Conservation (phyloP, 2,888 invertebrate species). For the Neoitamus cyanurus region DNA sequence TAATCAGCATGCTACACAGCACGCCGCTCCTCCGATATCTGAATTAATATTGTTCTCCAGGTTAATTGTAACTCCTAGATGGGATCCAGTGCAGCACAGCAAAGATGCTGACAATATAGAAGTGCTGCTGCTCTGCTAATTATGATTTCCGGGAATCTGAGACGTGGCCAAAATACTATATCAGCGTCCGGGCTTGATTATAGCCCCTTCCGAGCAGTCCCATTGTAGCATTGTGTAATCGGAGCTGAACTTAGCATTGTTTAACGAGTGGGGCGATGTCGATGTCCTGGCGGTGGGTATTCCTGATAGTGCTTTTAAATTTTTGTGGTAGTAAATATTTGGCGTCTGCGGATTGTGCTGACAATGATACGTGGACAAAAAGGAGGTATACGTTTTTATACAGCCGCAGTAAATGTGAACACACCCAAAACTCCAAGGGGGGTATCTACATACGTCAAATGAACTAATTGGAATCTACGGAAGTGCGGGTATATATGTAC, state of each 20-base stretch:
- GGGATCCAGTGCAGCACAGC: conserved; percentile 32
- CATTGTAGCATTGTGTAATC: neutral
- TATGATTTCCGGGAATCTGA: conserved; percentile 36
- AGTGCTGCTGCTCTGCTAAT: conserved; percentile 41
- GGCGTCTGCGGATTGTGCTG: neutral
- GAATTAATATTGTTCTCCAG: conserved; percentile 41
- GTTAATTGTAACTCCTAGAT: conserved; percentile 31
- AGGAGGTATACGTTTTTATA: too few relatives aligned
- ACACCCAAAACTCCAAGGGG: too few relatives aligned
- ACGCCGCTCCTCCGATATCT: conserved; percentile 18
- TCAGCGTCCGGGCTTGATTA: conserved; percentile 7
- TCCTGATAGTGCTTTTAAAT: neutral
- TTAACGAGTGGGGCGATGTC: neutral
- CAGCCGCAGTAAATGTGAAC: too few relatives aligned
- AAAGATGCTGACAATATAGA: conserved; percentile 37
- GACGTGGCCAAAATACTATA: conserved; percentile 32
- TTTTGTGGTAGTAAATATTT: neutral
- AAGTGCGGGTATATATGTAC: too few relatives aligned
- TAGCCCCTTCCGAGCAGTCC: neutral
- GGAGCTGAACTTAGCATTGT: conserved; percentile 9
- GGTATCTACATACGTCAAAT: too few relatives aligned
- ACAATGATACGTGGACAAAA: too few relatives aligned
- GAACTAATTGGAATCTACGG: too few relatives aligned
- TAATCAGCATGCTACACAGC: conserved; percentile 32
- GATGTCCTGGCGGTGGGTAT: neutral